Conservation (phyloP, 1,140 invertebrate species). For the Neodiprion virginianus region DNA sequence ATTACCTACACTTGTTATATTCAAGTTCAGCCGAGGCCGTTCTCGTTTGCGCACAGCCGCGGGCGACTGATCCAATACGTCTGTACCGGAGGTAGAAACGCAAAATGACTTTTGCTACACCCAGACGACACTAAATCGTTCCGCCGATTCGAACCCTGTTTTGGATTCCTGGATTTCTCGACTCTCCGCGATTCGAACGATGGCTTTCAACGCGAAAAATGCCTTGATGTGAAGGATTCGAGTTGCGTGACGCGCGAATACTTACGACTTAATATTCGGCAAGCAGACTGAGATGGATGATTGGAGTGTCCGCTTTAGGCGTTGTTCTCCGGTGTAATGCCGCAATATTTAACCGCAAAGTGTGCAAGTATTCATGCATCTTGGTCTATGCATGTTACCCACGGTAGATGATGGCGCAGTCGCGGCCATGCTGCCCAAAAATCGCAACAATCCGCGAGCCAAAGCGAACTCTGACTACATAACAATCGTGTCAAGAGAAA, state of each 20-base stretch:
- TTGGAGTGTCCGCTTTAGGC: not conserved
- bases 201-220: no score
- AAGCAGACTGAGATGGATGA: not conserved
- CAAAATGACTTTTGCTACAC: no score
- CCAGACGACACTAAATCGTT: no score
- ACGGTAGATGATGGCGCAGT: not conserved
- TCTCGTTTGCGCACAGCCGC: not conserved
- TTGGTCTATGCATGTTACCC: not conserved
- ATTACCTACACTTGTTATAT: not conserved
- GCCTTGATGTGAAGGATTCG: no score
- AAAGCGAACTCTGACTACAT: not conserved
- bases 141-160: no score
- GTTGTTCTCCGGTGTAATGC: not conserved
- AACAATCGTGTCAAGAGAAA: not conserved
- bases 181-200: no score
- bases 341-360: not conserved
- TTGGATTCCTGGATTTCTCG: no score
- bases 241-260: not conserved
- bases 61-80: not conserved
- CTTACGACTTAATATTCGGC: conserved; percentile 5
- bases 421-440: not conserved
- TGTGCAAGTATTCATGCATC: not conserved
- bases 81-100: not conserved
- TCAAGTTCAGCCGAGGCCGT: not conserved
- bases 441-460: not conserved